phyloP scores from a whole-genome alignment of 1,140 invertebrate species.

The Achroia grisella region DNA sequence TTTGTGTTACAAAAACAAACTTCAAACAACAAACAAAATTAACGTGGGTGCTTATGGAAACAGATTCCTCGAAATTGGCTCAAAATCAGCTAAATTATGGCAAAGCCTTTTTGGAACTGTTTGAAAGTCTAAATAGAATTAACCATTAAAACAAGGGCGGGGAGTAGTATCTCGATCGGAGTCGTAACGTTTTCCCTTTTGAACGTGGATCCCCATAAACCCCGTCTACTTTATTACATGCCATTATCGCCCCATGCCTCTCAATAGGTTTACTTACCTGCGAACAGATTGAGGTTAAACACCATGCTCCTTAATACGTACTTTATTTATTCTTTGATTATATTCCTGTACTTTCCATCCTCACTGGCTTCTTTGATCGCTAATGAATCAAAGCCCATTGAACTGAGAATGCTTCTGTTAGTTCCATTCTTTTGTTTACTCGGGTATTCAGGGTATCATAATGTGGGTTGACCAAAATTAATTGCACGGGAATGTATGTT shows the following conservation, averaged over 20 bases:
- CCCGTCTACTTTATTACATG: constrained; percentile 1
- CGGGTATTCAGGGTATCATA: not conserved
- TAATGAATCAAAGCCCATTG: too few species aligned
- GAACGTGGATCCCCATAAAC: not conserved
- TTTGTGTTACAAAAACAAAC: too few species aligned
- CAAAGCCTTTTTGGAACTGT: too few species aligned
- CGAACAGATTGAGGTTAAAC: constrained; percentile 1
- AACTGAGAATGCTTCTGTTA: too few species aligned
- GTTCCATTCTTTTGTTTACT: too few species aligned
- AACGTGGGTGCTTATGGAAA: too few species aligned
- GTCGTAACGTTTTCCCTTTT: not conserved
- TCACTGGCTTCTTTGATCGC: too few species aligned
- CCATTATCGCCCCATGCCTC: constrained; percentile 2
- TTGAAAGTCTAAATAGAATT: too few species aligned
- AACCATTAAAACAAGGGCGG: not conserved
- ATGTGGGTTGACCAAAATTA: not conserved
- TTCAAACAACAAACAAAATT: too few species aligned
- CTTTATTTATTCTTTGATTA: constrained; percentile 1
- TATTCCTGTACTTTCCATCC: too few species aligned
- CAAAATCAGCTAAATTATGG: too few species aligned
- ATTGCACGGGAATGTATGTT: not conserved
- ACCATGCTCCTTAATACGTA: not conserved
- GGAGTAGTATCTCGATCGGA: not conserved
- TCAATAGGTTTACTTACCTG: constrained; percentile 1
- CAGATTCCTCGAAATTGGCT: too few species aligned